These are phyloP conservation scores for Drosophila lutescens DNA, from an alignment of 2,888 invertebrate genomes.

Conservation along the genomic window DNA sequence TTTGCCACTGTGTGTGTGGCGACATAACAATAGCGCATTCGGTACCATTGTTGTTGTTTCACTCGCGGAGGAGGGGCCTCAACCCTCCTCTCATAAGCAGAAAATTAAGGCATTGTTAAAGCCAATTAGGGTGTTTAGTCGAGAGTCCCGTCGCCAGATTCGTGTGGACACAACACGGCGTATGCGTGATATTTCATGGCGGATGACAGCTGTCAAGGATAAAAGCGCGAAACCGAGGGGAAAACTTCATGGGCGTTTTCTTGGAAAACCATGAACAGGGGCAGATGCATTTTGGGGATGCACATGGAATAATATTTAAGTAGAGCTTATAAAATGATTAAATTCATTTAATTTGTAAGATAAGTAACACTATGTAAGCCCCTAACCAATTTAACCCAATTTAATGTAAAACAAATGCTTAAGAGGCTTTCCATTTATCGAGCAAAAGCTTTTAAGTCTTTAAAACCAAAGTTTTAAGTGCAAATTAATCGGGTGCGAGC, in stretches of 20 bases:
- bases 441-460: conserved; percentile 12
- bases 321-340: too few relatives aligned
- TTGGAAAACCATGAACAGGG: background rate
- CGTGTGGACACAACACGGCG: conserved; percentile 40
- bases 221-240: conserved; percentile 27
- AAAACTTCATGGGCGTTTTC: conserved; percentile 11
- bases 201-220: conserved; percentile 23
- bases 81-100: conserved; percentile 40
- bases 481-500: conserved; percentile 39
- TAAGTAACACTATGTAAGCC: background rate
- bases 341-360: background rate
- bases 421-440: conserved; percentile 12
- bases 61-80: conserved; percentile 34
- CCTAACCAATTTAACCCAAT: background rate
- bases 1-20: conserved; percentile 34
- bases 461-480: conserved; percentile 19
- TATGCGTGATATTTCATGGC: conserved; percentile 52
- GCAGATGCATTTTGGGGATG: conserved; percentile 2
- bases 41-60: conserved; percentile 46
- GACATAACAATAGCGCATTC: conserved; percentile 62
- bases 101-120: conserved; percentile 72
- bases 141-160: conserved; percentile 27
- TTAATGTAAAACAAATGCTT: background rate
- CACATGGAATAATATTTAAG: background rate
- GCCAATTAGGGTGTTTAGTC: conserved; percentile 70